Percentiles rank a stretch among this genome's conserved stretches.
Conservation (phyloP, 1,140 invertebrate genomes). For the Drosophila ficusphila region DNA sequence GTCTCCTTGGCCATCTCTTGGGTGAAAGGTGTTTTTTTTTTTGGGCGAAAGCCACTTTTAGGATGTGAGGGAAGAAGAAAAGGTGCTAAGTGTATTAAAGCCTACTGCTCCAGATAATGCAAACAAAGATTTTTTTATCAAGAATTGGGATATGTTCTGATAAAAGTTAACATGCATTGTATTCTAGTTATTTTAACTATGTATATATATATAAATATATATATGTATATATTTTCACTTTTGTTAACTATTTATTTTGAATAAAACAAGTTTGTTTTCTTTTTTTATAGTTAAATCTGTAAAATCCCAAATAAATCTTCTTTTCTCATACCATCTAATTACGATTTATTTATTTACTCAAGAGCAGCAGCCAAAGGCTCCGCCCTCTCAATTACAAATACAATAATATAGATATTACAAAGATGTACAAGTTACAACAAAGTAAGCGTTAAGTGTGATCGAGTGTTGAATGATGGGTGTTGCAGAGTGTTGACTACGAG, state of each 20-base stretch:
- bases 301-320: neutral
- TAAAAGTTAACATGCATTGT: no score
- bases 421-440: slow-evolving; percentile 57
- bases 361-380: neutral
- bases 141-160: no score
- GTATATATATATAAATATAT: no score
- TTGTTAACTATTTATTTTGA: no score
- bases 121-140: no score
- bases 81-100: neutral
- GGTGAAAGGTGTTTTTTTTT: neutral
- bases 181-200: no score
- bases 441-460: slow-evolving; percentile 33
- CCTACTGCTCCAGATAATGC: no score
- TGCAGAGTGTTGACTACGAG: slow-evolving; percentile 27
- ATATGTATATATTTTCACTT: no score
- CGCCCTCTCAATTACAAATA: slow-evolving; percentile 62
- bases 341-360: slow-evolving; percentile 63
- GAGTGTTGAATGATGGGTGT: slow-evolving; percentile 27
- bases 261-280: no score
- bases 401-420: slow-evolving; percentile 68
- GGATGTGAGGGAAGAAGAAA: no score
- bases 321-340: slow-evolving; percentile 50
- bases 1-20: neutral
- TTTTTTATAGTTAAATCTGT: neutral
- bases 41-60: neutral